phyloP scores from a whole-genome alignment of 2,888 invertebrate genomes.

The Sminthurinus aureus region DNA sequence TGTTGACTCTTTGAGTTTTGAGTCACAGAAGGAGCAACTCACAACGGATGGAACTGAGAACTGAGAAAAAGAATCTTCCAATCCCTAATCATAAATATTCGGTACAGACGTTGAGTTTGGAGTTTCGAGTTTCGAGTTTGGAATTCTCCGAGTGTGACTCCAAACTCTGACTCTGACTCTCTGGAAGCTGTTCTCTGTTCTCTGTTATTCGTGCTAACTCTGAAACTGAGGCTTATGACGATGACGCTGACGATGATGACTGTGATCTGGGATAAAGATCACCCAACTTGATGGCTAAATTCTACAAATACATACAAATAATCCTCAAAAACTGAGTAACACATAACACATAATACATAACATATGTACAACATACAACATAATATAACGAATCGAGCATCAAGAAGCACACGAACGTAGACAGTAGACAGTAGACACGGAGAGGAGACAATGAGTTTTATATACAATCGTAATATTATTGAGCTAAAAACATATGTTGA shows the following conservation, averaged over 20 bases:
- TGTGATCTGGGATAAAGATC: background rate
- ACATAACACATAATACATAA: background rate
- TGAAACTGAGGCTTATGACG: no score
- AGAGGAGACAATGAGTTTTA: no score
- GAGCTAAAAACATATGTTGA: background rate
- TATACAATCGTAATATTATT: background rate
- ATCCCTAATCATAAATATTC: slow-evolving; percentile 3
- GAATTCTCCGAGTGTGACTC: background rate
- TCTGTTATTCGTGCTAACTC: no score
- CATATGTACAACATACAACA: no score
- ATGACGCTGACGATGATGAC: no score
- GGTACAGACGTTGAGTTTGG: slow-evolving; percentile 9
- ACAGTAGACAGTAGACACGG: no score
- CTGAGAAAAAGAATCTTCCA: background rate
- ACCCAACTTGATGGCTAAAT: background rate
- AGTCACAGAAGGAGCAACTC: no score
- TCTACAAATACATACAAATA: background rate
- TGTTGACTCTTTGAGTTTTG: no score
- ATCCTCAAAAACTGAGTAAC: background rate
- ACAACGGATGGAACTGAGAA: background rate
- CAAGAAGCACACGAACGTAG: no score
- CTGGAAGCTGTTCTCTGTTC: background rate
- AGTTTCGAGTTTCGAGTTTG: background rate
- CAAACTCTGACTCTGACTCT: background rate
- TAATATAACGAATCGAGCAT: no score